phyloP scores from a whole-genome alignment of 2,888 invertebrate genomes.

The Metallyticus violacea region DNA sequence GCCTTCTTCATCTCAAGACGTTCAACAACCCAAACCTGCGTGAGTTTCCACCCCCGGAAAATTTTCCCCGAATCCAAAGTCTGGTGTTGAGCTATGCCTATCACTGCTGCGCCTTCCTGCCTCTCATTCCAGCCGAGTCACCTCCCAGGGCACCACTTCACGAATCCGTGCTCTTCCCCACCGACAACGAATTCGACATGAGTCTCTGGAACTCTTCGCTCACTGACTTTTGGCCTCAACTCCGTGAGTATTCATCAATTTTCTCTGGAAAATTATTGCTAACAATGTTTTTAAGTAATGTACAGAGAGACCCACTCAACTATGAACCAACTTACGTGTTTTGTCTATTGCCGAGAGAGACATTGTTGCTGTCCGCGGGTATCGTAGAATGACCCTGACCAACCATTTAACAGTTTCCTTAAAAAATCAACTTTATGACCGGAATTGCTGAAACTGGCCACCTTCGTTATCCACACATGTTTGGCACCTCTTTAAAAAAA shows the following conservation, averaged over 20 bases:
- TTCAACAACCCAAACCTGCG: constrained; percentile 86
- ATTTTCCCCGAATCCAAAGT: constrained; percentile 82
- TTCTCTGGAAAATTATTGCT: neutral
- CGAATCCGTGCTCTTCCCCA: constrained; percentile 68
- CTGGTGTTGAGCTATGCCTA: constrained; percentile 90
- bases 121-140: constrained; percentile 54
- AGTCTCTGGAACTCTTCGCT: constrained; percentile 77
- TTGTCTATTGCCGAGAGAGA: too few relatives aligned
- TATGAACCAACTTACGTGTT: too few relatives aligned
- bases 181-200: constrained; percentile 66
- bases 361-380: too few relatives aligned
- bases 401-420: too few relatives aligned
- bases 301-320: too few relatives aligned
- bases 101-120: constrained; percentile 90
- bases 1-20: constrained; percentile 80
- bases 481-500: too few relatives aligned
- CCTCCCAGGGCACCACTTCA: constrained; percentile 53
- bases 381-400: too few relatives aligned
- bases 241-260: constrained; percentile 58
- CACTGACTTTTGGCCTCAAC: constrained; percentile 79
- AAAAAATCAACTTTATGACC: too few relatives aligned
- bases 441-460: too few relatives aligned
- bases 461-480: too few relatives aligned
- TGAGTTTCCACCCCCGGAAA: constrained; percentile 82
- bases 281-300: too few relatives aligned